Base-by-base conservation (phyloP, 2,888 invertebrate genomes). In the Meganola albula region DNA sequence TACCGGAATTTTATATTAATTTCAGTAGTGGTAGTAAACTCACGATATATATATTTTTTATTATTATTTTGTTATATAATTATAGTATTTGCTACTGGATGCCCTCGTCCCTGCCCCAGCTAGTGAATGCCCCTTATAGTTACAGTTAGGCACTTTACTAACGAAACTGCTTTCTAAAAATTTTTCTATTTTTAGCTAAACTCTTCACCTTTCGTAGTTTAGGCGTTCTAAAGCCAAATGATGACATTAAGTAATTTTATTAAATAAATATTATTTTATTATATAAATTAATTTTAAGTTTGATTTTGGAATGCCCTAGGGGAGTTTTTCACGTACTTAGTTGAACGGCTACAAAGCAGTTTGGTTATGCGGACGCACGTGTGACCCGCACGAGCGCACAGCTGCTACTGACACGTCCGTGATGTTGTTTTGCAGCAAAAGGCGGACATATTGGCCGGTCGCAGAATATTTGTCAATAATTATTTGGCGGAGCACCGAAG, bases 401-500 rank as follows among this genome's bases (percentile, higher is more conserved):
- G 62, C 44, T 51, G 48, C 48, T 40, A 75, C 71, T 82, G 74
- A 80, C 74, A 63, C 72, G 64, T 57, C 66, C 74, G 70, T 74
- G 63, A 66, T 74, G 62, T 83, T 83, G 69, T 83, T 87, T 86
- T 86, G 48, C 87, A 87, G 87, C 87, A 87, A 87, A 85, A 87
- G 73, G 87, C 87, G 77, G 87, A 87, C 77, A 84, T 87, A 70
- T 76, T 87, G 86, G 86, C 86, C 74, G 87, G 86, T 61, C 87
- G 87, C 71, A 79, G 87, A 74, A 85, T 87, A 76, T 87, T 86
- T 85, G 86, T 87, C 77, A 87, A 87, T 86, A 87, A 87, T 87
- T 87, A 86, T 86, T 86, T 87, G 87, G 87, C 87, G 64, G 87
- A 87, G 68, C 87, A 87, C 72, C 82, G 87, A 68, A 79, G 87